These are phyloP conservation scores for Drosophila ezoana DNA, from an alignment of 2,888 invertebrate species.

Conservation along the genomic window DNA sequence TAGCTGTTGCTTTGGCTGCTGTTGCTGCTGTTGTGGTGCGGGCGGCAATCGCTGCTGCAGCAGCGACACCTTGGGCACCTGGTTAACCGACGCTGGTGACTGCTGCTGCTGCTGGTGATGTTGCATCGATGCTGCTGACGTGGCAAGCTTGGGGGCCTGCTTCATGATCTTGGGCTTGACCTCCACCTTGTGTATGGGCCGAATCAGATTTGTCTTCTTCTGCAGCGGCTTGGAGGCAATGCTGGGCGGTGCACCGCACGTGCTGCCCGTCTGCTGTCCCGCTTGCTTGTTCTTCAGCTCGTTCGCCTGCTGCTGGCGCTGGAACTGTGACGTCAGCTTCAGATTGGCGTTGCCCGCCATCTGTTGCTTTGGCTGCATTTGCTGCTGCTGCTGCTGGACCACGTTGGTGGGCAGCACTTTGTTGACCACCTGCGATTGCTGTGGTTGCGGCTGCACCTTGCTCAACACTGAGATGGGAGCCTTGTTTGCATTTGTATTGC, in stretches of 20 bases:
- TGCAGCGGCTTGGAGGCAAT: slow-evolving; percentile 69
- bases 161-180: slow-evolving; percentile 82
- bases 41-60: slow-evolving; percentile 52
- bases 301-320: slow-evolving; percentile 52
- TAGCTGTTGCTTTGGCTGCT: slow-evolving; percentile 27
- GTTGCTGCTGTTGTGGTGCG: slow-evolving; percentile 32
- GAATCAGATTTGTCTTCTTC: slow-evolving; percentile 80
- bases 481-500: slow-evolving; percentile 49
- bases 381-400: slow-evolving; percentile 21
- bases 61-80: slow-evolving; percentile 51
- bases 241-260: slow-evolving; percentile 70
- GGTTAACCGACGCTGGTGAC: slow-evolving; percentile 18
- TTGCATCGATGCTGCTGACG: slow-evolving; percentile 19
- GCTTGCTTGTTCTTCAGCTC: slow-evolving; percentile 57
- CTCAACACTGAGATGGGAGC: slow-evolving; percentile 63
- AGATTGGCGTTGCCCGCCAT: slow-evolving; percentile 7
- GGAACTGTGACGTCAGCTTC: slow-evolving; percentile 28
- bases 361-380: slow-evolving; percentile 26
- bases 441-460: slow-evolving; percentile 76
- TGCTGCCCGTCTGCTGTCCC: slow-evolving; percentile 50
- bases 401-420: slow-evolving; percentile 80
- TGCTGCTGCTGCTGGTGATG: slow-evolving; percentile 51
- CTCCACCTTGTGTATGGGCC: slow-evolving; percentile 81
- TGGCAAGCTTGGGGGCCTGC: slow-evolving; percentile 41
- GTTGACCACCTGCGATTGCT: slow-evolving; percentile 77